Evolutionary conservation across 2,113 vertebrate genomes (phyloP), one percentile per base, ranked within the genome.

Genomic region (Hemiprocne comata): DNA sequence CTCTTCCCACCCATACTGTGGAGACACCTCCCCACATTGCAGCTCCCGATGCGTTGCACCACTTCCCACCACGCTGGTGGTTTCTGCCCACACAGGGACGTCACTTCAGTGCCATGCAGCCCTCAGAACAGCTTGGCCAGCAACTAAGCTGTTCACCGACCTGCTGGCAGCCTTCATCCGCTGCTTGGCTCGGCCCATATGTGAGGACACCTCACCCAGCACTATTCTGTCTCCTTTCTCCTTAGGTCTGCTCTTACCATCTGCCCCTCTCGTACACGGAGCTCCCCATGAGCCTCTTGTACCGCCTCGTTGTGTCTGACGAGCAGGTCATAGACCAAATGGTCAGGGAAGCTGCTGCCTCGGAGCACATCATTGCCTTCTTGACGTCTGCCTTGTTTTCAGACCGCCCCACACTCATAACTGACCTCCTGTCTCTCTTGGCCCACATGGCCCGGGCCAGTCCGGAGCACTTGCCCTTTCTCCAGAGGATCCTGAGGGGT

Each of bases 211-310:
- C 1, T 4, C 40, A 9, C 75, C 83, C 54, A 74, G 67, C 2
- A 1, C 36, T 7, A 1, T 24, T 31, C 2, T 79, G 7, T 69
- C 65, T 79, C 38, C 26, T 57, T 75, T 88, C 29, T 90, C 84
- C 80, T 95, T 97, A 99, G 99, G 98, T 98, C 77, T 98, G 98
- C 74, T 97, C 98, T 90, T 66, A 58, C 61, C 96, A 97, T 58
- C 97, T 98, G 90, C 97, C 98, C 2, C 75, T 97, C 65, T 80
- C 76, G 0, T 97, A 97, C 23, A 95, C 98, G 0, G 98, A 99
- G 95, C 96, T 99, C 87, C 99, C 99, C 23, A 70, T 99, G 69
- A 98, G 98, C 85, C 98, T 99, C 70, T 97, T 99, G 77, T 97
- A 98, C 92, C 98, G 96, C 54, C 94, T 99, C 25, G 97, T 98